Conservation (phyloP, 2,888 invertebrate species). For the Mayetiola destructor region DNA sequence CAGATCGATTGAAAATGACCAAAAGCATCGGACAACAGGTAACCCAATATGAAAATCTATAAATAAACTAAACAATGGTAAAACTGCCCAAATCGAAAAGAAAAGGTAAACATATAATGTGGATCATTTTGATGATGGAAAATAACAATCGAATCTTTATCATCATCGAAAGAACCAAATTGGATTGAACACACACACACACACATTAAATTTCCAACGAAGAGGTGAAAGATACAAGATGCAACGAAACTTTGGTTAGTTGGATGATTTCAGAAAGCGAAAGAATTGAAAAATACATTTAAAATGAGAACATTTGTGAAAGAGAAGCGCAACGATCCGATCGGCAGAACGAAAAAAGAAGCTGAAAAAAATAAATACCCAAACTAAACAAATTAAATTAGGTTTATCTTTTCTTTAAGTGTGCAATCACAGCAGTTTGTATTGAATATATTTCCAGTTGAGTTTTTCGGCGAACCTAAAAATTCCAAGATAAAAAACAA, state of each 20-base stretch:
- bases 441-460: neutral
- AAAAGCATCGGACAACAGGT: neutral
- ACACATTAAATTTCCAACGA: too few relatives aligned
- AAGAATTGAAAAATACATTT: too few relatives aligned
- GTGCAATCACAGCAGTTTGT: conserved; percentile 11
- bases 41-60: conserved; percentile 7
- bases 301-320: too few relatives aligned
- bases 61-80: conserved; percentile 9
- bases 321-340: too few relatives aligned
- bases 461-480: conserved; percentile 2
- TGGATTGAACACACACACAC: too few relatives aligned
- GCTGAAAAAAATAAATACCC: neutral
- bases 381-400: conserved; percentile 12
- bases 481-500: neutral
- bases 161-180: too few relatives aligned
- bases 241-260: too few relatives aligned
- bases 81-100: conserved; percentile 3
- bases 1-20: conserved; percentile 5
- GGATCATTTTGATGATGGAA: too few relatives aligned
- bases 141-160: too few relatives aligned
- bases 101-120: too few relatives aligned
- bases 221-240: too few relatives aligned
- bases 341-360: neutral
- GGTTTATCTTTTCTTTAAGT: conserved; percentile 12
- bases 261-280: too few relatives aligned